These are phyloP conservation scores for Dendrocopos noguchii DNA, from an alignment of 2,113 vertebrate species.

Conservation along the genomic window DNA sequence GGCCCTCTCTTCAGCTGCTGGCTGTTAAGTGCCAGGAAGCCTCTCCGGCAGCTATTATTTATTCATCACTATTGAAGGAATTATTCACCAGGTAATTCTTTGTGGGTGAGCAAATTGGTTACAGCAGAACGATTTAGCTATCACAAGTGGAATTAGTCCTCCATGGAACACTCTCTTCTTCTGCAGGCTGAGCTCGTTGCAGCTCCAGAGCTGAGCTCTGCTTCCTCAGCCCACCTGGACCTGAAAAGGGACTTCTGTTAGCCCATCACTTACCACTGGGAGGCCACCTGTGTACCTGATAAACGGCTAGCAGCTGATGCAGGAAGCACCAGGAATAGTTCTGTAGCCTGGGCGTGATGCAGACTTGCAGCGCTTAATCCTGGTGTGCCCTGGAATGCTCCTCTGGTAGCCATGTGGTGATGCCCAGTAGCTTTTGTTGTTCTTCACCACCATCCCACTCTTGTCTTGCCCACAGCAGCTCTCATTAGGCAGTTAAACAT, in stretches of 20 bases:
- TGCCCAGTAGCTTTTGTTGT: not conserved
- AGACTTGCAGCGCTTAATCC: not conserved
- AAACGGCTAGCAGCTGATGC: not conserved
- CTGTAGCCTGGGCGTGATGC: not conserved
- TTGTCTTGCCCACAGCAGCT: not conserved
- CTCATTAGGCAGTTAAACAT: not conserved
- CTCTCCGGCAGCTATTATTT: constrained; percentile 61
- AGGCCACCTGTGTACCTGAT: not conserved
- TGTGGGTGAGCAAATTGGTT: constrained; percentile 45
- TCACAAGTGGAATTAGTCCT: not conserved
- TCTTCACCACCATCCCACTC: not conserved
- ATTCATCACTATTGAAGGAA: constrained; percentile 72
- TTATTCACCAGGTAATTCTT: constrained; percentile 38
- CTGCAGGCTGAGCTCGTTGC: not conserved
- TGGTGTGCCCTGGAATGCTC: not conserved
- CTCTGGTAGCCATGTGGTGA: not conserved
- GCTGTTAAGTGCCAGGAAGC: constrained; percentile 66
- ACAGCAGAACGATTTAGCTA: constrained; percentile 41
- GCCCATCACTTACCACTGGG: constrained; percentile 28
- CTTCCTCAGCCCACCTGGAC: not conserved
- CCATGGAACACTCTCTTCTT: not conserved
- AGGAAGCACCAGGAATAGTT: not conserved
- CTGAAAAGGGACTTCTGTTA: constrained; percentile 13
- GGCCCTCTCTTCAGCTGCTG: constrained; percentile 5
- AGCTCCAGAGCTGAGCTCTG: not conserved